Conservation (phyloP, 1,140 invertebrate species). For the Drosophila simulans region DNA sequence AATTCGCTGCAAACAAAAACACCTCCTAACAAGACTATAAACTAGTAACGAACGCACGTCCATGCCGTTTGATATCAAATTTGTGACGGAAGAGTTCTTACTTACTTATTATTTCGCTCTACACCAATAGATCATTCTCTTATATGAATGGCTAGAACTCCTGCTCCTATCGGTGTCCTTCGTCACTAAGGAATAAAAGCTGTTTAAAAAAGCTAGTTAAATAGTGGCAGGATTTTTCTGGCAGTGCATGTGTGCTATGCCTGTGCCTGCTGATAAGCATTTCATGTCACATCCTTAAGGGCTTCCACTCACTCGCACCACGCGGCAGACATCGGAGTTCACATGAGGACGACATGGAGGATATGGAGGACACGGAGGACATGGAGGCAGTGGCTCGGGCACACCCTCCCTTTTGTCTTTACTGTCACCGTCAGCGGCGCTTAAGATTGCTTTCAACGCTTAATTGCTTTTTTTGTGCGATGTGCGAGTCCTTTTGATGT, state of each 20-base stretch:
- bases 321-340: constrained; percentile 58
- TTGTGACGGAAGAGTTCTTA: too few species aligned
- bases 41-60: too few species aligned
- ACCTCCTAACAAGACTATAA: too few species aligned
- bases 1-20: too few species aligned
- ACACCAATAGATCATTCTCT: too few species aligned
- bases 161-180: too few species aligned
- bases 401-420: constrained; percentile 39
- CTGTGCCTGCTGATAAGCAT: constrained; percentile 76
- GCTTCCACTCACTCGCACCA: constrained; percentile 47
- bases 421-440: constrained; percentile 78
- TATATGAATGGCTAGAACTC: too few species aligned
- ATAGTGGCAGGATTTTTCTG: neutral
- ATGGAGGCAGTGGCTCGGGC: neutral
- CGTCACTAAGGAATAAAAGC: too few species aligned
- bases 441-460: constrained; percentile 84
- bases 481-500: constrained; percentile 69
- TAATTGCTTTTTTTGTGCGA: constrained; percentile 76
- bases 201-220: too few species aligned
- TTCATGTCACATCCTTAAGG: constrained; percentile 83
- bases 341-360: constrained; percentile 36
- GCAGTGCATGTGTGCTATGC: constrained; percentile 10
- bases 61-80: too few species aligned
- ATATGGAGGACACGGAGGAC: too few species aligned
- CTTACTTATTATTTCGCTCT: too few species aligned